Conservation (phyloP, 2,888 invertebrate species). For the Orchesella flavescens region DNA sequence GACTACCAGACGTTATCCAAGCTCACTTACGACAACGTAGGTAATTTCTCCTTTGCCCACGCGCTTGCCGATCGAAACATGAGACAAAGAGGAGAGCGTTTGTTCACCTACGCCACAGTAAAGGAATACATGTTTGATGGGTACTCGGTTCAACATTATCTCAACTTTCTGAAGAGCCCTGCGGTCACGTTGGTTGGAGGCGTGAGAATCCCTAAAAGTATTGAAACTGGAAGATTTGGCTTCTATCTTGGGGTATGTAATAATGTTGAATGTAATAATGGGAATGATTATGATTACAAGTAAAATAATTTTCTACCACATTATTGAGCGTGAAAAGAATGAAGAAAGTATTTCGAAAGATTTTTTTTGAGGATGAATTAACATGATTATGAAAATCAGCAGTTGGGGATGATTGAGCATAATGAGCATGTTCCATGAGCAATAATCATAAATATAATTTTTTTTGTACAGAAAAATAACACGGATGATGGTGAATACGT, state of each 20-base stretch:
- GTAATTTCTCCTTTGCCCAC: slow-evolving; percentile 67
- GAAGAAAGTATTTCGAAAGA: too few species aligned
- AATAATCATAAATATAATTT: too few species aligned
- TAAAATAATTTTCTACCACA: too few species aligned
- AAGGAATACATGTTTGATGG: slow-evolving; percentile 71
- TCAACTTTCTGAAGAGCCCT: slow-evolving; percentile 68
- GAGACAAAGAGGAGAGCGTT: slow-evolving; percentile 69
- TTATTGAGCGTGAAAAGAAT: too few species aligned
- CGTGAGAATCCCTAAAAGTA: slow-evolving; percentile 67
- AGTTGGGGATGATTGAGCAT: too few species aligned
- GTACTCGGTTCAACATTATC: slow-evolving; percentile 69
- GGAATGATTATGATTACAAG: neutral
- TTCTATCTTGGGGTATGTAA: slow-evolving; percentile 70
- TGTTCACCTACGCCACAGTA: slow-evolving; percentile 70
- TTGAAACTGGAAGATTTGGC: slow-evolving; percentile 70
- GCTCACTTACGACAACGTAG: slow-evolving; percentile 64
- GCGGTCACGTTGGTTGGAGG: slow-evolving; percentile 67
- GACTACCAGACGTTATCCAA: slow-evolving; percentile 63
- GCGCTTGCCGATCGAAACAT: slow-evolving; percentile 69
- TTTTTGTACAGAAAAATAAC: slow-evolving; percentile 67
- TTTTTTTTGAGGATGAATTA: too few species aligned
- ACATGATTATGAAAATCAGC: too few species aligned
- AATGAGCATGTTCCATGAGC: too few species aligned
- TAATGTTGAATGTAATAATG: neutral
- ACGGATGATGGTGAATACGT: slow-evolving; percentile 71